Percentiles rank a stretch among this genome's conserved stretches.
Conservation (phyloP, 2,888 invertebrate genomes). For the Cryptophagus acutangulus region DNA sequence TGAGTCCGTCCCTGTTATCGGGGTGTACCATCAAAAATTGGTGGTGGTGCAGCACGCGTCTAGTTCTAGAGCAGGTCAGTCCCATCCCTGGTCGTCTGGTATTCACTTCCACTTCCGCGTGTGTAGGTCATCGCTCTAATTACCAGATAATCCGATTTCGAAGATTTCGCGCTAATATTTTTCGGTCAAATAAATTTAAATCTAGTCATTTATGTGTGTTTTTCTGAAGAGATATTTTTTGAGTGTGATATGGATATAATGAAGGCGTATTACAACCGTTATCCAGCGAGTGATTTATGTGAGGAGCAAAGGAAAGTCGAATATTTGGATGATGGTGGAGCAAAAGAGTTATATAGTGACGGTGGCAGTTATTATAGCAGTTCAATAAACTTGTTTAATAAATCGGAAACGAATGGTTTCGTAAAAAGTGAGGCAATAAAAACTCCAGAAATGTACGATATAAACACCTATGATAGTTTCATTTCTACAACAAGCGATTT, state of each 20-base stretch:
- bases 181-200: too few relatives aligned
- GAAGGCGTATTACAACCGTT: constrained; percentile 36
- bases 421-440: constrained; percentile 5
- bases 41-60: constrained; percentile 41
- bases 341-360: neutral
- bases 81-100: constrained; percentile 35
- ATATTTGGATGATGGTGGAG: constrained; percentile 1
- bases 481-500: constrained; percentile 36
- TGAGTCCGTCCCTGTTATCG: constrained; percentile 18
- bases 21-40: constrained; percentile 26
- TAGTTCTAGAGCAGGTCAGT: constrained; percentile 41
- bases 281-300: constrained; percentile 22
- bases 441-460: constrained; percentile 32
- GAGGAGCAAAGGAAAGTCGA: constrained; percentile 5
- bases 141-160: constrained; percentile 18
- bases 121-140: constrained; percentile 36
- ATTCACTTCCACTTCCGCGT: constrained; percentile 41
- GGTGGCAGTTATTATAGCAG: constrained; percentile 11
- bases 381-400: constrained; percentile 18
- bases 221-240: neutral
- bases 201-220: too few relatives aligned
- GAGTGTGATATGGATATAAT: constrained; percentile 34
- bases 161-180: neutral
- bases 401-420: constrained; percentile 4
- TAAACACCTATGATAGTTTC: constrained; percentile 41